phyloP scores from a whole-genome alignment of 2,113 vertebrate species.

The Paedocypris sp. region DNA sequence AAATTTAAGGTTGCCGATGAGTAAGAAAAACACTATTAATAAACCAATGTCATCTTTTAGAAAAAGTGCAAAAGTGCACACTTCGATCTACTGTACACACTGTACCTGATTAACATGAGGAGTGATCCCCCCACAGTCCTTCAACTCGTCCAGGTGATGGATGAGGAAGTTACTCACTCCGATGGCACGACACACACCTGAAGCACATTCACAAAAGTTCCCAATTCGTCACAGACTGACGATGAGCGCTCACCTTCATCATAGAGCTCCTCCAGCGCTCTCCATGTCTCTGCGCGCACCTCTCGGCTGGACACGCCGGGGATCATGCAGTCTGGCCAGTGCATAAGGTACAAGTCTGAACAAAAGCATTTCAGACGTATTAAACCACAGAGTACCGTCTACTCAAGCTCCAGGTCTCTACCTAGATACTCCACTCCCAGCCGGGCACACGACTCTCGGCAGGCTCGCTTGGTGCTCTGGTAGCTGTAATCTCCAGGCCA shows the following conservation, averaged over 20 bases:
- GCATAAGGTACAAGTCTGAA: conserved; percentile 71
- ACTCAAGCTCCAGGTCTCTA: conserved; percentile 27
- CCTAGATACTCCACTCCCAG: conserved; percentile 65
- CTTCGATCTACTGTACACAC: no score
- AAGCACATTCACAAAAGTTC: neutral
- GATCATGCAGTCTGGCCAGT: conserved; percentile 56
- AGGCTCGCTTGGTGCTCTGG: conserved; percentile 55
- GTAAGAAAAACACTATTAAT: no score
- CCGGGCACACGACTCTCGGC: conserved; percentile 54
- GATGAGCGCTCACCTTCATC: conserved; percentile 45
- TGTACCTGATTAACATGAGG: conserved; percentile 68
- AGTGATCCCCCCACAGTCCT: conserved; percentile 57
- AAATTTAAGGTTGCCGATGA: no score
- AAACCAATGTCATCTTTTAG: no score
- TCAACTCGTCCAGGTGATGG: conserved; percentile 67
- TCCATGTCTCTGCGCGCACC: conserved; percentile 63
- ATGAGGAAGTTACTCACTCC: conserved; percentile 75
- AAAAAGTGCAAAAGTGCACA: no score
- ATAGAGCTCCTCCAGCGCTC: conserved; percentile 58
- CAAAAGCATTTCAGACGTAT: neutral
- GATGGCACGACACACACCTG: conserved; percentile 63
- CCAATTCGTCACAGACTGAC: neutral
- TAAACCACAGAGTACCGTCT: neutral
- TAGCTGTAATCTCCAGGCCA: conserved; percentile 66
- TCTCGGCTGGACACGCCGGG: conserved; percentile 51